Percentiles rank a stretch among this genome's conserved stretches.
Conservation (phyloP, 1,140 invertebrate species). For the Contarinia nasturtii region DNA sequence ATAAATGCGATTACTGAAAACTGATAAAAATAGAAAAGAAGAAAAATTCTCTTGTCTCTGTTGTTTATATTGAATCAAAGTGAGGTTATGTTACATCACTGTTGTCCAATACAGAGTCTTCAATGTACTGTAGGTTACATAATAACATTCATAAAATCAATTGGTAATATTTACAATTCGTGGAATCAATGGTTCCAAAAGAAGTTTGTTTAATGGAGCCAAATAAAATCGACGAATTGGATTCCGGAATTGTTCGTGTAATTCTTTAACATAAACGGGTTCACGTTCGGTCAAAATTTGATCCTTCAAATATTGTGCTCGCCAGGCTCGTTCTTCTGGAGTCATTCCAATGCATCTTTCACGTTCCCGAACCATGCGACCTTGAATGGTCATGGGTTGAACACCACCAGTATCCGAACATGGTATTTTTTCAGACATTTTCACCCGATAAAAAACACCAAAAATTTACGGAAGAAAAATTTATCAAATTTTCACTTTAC, state of each 20-base stretch:
- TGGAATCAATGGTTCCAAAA: constrained; percentile 35
- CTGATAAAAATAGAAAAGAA: background rate
- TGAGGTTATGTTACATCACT: background rate
- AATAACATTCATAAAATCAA: constrained; percentile 2
- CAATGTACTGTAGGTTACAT: constrained; percentile 2
- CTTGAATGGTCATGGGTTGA: constrained; percentile 50
- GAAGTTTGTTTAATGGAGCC: constrained; percentile 37
- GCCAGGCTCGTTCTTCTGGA: constrained; percentile 59
- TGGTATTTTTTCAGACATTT: constrained; percentile 4
- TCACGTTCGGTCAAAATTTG: constrained; percentile 54
- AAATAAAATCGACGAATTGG: constrained; percentile 57
- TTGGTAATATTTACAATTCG: constrained; percentile 30
- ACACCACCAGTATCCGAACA: constrained; percentile 35
- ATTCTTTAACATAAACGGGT: constrained; percentile 41
- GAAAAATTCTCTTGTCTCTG: background rate
- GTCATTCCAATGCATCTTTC: constrained; percentile 67
- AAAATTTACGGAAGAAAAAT: too few species aligned
- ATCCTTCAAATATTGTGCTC: constrained; percentile 66
- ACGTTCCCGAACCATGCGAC: constrained; percentile 48
- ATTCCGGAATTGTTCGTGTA: constrained; percentile 48
- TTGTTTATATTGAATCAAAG: constrained; percentile 16
- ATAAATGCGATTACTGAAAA: constrained; percentile 1
- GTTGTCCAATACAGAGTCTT: constrained; percentile 1
- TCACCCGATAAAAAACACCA: too few species aligned
- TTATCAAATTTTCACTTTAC: too few species aligned